These are phyloP conservation scores for Phrixothrix hirtus DNA, from an alignment of 2,888 invertebrate genomes.

Conservation along the genomic window DNA sequence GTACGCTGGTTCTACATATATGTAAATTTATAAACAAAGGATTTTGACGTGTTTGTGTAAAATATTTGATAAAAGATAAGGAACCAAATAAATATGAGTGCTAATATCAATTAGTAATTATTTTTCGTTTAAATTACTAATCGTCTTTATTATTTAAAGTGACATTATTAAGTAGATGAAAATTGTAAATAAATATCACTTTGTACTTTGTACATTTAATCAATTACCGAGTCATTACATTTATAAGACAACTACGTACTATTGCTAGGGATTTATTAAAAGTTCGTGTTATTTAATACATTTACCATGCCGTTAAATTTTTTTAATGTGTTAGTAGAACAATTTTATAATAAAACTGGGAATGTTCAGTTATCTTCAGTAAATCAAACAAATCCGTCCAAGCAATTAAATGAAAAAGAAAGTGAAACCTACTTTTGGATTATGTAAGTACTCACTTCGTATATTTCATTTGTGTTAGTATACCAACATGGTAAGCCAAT, in stretches of 20 bases:
- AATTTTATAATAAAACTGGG: constrained; percentile 16
- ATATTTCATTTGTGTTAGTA: too few relatives aligned
- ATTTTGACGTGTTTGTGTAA: background rate
- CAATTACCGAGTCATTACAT: background rate
- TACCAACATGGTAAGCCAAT: too few relatives aligned
- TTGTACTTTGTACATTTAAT: background rate
- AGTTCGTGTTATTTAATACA: background rate
- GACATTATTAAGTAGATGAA: background rate
- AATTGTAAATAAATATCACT: background rate
- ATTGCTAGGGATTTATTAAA: too few relatives aligned
- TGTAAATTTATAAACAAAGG: background rate
- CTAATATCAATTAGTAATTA: background rate
- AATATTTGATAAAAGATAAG: background rate
- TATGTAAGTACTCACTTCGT: constrained; percentile 44
- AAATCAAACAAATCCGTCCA: constrained; percentile 16
- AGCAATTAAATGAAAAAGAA: constrained; percentile 38
- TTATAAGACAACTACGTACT: too few relatives aligned
- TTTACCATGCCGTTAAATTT: constrained; percentile 19
- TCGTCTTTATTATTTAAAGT: background rate
- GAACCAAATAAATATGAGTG: background rate
- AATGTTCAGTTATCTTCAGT: constrained; percentile 12
- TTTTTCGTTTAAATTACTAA: too few relatives aligned
- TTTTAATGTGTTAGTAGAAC: constrained; percentile 23
- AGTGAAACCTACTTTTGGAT: constrained; percentile 46
- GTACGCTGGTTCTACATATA: too few relatives aligned